Evolutionary conservation across 2,113 vertebrate genomes (phyloP), one percentile per base, ranked within the genome.

Genomic region (Trochalopteron elliotii): DNA sequence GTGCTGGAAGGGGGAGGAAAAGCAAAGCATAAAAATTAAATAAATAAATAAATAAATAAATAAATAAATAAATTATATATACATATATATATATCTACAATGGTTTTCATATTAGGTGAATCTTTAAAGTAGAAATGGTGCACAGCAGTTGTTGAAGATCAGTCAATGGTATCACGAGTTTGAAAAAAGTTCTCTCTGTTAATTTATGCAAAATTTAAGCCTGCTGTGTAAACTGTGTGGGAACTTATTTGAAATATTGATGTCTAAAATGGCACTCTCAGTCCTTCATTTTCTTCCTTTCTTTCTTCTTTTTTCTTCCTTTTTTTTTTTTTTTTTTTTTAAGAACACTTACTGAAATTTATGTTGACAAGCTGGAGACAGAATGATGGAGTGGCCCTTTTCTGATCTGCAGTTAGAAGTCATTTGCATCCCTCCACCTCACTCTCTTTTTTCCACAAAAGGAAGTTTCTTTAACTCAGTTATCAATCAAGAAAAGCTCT

Each of bases 401-500:
- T 96, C 69, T 93, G 77, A 96, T 96, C 89, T 84, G 64, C 81
- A 76, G 83, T 93, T 94, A 81, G 61, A 92, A 95, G 69, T 89
- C 76, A 92, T 96, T 95, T 96, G 65, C 95, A 96, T 96, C 80
- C 64, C 40, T 95, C 79, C 71, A 79, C 53, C 74, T 87, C 75
- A 57, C 60, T 83, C 39, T 64, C 53, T 74, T 83, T 82, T 60
- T 65, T 33, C 74, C 39, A 81, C 71, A 75, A 83, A 95, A n/a
- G 61, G 82, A 95, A 93, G 80, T 87, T 94, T 94, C 80, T 83
- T 93, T 90, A 84, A 85, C 80, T 83, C 70, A 82, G 90, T 87
- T 96, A 96, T 97, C 93, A 92, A 92, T 97, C 96, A 97, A 44
- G 53, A 53, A 68, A 87, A 89, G 60, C 80, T 80, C 96, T 93